Evolutionary conservation across 2,888 invertebrate species (phyloP).

Genomic region (Ommatoiulus sabulosus): DNA sequence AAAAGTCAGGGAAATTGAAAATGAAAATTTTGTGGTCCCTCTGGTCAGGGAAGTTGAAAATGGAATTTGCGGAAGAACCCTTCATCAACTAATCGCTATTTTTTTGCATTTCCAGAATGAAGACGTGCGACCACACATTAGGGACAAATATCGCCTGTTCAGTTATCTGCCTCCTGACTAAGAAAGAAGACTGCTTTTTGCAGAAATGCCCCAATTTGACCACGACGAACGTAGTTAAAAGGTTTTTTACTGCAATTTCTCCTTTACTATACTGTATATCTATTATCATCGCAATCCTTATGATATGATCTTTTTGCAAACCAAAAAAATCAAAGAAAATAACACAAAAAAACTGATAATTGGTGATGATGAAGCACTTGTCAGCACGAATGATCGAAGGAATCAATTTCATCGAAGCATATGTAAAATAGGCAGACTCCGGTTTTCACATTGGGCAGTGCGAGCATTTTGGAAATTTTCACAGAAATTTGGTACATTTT

Average conservation of each 20-base stretch:
- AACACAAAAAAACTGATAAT: not conserved
- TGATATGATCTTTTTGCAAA: conserved; percentile 14
- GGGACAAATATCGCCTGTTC: conserved; percentile 89
- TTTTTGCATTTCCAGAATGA: conserved; percentile 75
- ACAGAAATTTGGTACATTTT: not conserved
- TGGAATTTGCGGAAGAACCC: too few species aligned
- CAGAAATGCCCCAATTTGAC: not conserved
- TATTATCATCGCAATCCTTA: conserved; percentile 27
- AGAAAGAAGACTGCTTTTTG: conserved; percentile 61
- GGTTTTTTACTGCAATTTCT: conserved; percentile 44
- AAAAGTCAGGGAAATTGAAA: too few species aligned
- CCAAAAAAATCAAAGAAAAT: conserved; percentile 4
- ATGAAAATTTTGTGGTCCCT: too few species aligned
- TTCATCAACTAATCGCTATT: conserved; percentile 41
- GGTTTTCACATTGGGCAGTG: not conserved
- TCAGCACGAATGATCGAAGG: conserved; percentile 32
- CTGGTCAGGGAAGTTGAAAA: too few species aligned
- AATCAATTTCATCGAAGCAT: not conserved
- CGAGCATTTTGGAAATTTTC: not conserved
- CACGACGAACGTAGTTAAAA: conserved; percentile 32
- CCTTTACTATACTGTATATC: not conserved
- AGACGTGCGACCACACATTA: conserved; percentile 91
- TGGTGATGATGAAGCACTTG: not conserved
- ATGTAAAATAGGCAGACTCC: not conserved
- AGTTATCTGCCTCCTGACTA: conserved; percentile 89